These are phyloP conservation scores for Plagodis pulveraria DNA, from an alignment of 2,888 invertebrate species.

Conservation along the genomic window DNA sequence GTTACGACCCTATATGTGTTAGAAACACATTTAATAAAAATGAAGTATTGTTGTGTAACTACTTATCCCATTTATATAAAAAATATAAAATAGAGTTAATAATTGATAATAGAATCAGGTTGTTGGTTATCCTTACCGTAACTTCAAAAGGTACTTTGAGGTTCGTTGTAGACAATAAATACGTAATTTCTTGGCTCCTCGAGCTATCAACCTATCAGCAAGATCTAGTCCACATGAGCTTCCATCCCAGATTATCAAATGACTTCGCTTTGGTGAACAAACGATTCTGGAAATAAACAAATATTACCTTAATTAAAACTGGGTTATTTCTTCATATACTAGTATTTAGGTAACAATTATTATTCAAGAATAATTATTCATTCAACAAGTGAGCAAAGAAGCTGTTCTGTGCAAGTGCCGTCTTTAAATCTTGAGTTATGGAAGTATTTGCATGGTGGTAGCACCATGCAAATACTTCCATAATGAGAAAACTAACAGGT, in stretches of 20 bases:
- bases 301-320: not conserved
- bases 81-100: too few species aligned
- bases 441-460: too few species aligned
- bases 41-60: too few species aligned
- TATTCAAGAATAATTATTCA: not conserved
- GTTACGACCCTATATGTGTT: too few species aligned
- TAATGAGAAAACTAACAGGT: too few species aligned
- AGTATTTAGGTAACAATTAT: not conserved
- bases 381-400: too few species aligned
- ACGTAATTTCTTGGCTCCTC: conserved; percentile 50
- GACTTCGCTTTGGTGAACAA: conserved; percentile 34
- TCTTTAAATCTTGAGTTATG: too few species aligned
- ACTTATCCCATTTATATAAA: too few species aligned
- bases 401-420: too few species aligned
- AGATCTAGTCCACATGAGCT: conserved; percentile 44
- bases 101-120: too few species aligned
- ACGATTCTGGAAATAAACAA: conserved; percentile 35
- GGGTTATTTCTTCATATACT: not conserved
- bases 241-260: conserved; percentile 50
- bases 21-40: too few species aligned
- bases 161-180: conserved; percentile 28
- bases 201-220: conserved; percentile 45
- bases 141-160: conserved; percentile 6
- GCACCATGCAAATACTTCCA: too few species aligned
- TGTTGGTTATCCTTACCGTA: conserved; percentile 5